Evolutionary conservation across 2,113 vertebrate species (phyloP).

Genomic region (Poeciliopsis retropinna): DNA sequence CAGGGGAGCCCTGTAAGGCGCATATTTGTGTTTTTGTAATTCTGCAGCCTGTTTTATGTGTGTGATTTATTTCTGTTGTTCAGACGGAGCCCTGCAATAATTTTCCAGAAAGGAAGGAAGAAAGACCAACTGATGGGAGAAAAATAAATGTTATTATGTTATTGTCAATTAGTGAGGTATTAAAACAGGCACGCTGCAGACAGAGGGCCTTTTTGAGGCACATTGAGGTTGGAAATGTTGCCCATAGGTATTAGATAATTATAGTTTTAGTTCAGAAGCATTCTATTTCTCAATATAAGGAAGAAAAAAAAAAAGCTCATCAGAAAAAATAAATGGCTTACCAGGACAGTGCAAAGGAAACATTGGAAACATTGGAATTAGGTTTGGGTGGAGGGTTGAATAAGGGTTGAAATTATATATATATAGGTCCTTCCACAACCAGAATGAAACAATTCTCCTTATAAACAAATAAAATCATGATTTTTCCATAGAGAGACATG

Average conservation of each 20-base stretch:
- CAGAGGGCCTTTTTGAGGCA: neutral
- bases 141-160: neutral
- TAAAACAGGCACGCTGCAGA: neutral
- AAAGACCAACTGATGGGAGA: neutral
- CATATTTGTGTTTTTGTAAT: slow-evolving; percentile 1
- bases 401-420: no score
- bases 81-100: slow-evolving; percentile 1
- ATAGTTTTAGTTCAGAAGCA: neutral
- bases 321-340: neutral
- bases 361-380: no score
- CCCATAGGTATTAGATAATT: neutral
- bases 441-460: no score
- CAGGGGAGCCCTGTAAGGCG: neutral
- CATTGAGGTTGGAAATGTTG: neutral
- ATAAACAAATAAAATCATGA: no score
- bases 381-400: no score
- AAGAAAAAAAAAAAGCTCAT: neutral
- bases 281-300: neutral
- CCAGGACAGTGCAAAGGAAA: neutral
- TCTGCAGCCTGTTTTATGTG: neutral
- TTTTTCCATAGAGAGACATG: no score
- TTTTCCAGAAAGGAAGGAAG: slow-evolving; percentile 21
- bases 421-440: no score
- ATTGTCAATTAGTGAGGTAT: neutral
- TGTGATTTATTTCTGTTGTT: slow-evolving; percentile 36